Evolutionary conservation across 2,113 vertebrate species (phyloP), one percentile per base, ranked within the genome.

Genomic region (Ceratotherium simum): DNA sequence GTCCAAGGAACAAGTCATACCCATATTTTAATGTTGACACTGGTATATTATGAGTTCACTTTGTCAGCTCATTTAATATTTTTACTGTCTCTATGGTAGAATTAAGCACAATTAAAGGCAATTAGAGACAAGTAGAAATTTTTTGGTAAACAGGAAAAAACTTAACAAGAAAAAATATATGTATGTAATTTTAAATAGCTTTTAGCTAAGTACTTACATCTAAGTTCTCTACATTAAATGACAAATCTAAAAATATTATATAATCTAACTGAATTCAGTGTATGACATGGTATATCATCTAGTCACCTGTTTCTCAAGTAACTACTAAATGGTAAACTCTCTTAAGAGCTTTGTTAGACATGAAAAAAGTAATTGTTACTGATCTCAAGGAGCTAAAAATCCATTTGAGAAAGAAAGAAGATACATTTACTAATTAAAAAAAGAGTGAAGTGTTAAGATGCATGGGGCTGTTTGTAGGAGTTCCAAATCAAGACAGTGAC

Each of bases 91-190:
- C 20, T 78, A 3, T 94, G 20, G 21, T 92, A 73, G 23, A 92
- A 82, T 82, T 88, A 70, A 78, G 14, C 12, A 54, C 23, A 83
- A 51, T 46, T 69, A 67, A 96, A 80, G 46, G 29, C 96, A 86
- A 48, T 91, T 6, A 95, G 64, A 91, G 54, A 31, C 5, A 70
- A 31, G 23, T 79, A 72, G 13, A 33, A 75, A 75, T 80, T 29
- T 90, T 65, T 97, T 72, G 36, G 27, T 84, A 62, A 81, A 93
- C 46, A 73, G 17, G 46, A 95, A 92, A 33, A 75, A 79, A 92
- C 39, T 56, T 78, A 91, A 69, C 29, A 65, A 48, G 23, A 29
- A 54, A 76, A 65, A 56, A 39, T 29, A 60, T 51, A 54, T 46
- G 3, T 8, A 60, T 62, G 23, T 93, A n/a, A 56, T 76, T 81